Evolutionary conservation across 2,113 vertebrate species (phyloP).

Genomic region (Bos taurus): DNA sequence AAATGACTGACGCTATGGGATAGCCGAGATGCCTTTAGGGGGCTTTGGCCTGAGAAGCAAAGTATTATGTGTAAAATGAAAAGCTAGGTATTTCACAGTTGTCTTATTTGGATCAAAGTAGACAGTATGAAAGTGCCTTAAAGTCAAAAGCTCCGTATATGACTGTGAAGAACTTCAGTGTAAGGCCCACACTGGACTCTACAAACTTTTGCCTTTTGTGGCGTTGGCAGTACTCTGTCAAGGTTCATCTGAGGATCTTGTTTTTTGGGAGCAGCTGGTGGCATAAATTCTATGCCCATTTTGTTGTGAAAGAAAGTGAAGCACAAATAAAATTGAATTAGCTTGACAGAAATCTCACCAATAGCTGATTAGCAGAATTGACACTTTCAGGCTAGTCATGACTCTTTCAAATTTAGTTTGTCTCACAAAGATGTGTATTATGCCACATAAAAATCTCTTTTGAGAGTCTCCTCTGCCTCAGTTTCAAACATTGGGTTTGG

Average conservation of each 20-base stretch:
- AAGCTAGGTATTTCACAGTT: not conserved
- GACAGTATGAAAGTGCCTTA: not conserved
- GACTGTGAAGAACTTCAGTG: not conserved
- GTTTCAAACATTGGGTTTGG: not conserved
- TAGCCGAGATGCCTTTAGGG: not conserved
- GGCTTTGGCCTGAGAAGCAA: not conserved
- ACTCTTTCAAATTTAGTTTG: not conserved
- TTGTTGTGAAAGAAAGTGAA: constrained; percentile 32
- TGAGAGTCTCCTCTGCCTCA: not conserved
- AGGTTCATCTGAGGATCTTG: constrained; percentile 34
- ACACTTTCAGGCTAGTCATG: not conserved
- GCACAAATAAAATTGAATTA: constrained; percentile 21
- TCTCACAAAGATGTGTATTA: not conserved
- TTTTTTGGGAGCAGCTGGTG: not conserved
- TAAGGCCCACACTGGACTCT: not conserved
- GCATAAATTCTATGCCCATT: constrained; percentile 13
- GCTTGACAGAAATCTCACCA: not conserved
- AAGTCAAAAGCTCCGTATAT: not conserved
- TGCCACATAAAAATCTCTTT: not conserved
- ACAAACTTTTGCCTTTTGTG: not conserved
- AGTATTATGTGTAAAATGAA: not conserved
- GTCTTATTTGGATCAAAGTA: not conserved
- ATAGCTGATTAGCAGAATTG: not conserved
- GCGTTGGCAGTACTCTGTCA: not conserved
- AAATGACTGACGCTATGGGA: not conserved